A percentile compares a stretch with the other conserved stretches of the same genome.
Evolutionary conservation across 2,888 invertebrate genomes (phyloP).

Genomic region (Hyles lineata): DNA sequence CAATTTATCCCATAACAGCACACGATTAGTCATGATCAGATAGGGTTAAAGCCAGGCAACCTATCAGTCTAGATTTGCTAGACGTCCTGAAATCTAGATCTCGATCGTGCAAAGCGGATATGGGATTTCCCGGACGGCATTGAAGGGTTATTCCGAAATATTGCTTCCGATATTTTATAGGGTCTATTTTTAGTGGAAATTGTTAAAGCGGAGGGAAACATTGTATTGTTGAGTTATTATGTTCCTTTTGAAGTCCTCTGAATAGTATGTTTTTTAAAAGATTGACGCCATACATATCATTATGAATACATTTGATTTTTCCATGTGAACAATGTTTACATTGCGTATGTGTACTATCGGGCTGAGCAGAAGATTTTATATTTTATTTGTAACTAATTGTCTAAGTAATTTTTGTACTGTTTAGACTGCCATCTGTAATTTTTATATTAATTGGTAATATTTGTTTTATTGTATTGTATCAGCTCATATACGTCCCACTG

Average conservation of each 20-base stretch:
- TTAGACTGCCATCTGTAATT: too few relatives aligned
- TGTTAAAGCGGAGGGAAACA: not conserved
- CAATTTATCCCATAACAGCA: slow-evolving; percentile 14
- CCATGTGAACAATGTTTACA: too few relatives aligned
- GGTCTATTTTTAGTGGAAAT: not conserved
- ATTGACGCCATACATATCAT: too few relatives aligned
- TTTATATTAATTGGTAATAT: too few relatives aligned
- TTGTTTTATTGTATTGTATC: too few relatives aligned
- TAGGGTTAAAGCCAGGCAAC: not conserved
- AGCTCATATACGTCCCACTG: too few relatives aligned
- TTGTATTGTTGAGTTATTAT: not conserved
- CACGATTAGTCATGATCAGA: slow-evolving; percentile 19
- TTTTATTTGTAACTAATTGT: too few relatives aligned
- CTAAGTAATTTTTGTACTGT: too few relatives aligned
- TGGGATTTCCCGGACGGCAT: slow-evolving; percentile 16
- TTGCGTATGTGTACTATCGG: too few relatives aligned
- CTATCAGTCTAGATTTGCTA: slow-evolving; percentile 22
- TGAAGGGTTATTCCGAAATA: slow-evolving; percentile 18
- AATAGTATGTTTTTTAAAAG: too few relatives aligned
- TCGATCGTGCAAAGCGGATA: slow-evolving; percentile 26
- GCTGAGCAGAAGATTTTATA: too few relatives aligned
- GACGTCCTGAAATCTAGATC: slow-evolving; percentile 20
- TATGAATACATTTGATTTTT: too few relatives aligned
- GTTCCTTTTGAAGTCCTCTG: not conserved
- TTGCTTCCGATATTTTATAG: slow-evolving; percentile 18